Percentiles rank a stretch among this genome's conserved stretches.
These are phyloP conservation scores for Platynereis dumerilii DNA, from an alignment of 2,888 invertebrate species.

Conservation along the genomic window DNA sequence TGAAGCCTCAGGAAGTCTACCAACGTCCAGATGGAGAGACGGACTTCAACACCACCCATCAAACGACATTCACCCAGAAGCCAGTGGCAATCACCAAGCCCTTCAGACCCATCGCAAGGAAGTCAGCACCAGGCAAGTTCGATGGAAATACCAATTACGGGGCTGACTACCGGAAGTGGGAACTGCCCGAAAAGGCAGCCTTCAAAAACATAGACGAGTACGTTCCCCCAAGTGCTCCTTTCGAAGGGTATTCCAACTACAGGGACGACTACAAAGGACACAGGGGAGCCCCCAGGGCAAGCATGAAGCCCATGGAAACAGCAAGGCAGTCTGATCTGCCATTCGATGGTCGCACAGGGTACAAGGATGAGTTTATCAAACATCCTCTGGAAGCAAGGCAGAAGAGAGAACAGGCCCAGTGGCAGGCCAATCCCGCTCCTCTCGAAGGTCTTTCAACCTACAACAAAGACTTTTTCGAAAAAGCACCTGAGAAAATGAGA, in stretches of 20 bases:
- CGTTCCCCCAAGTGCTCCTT: slow-evolving; percentile 51
- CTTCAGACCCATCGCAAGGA: slow-evolving; percentile 26
- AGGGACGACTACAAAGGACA: slow-evolving; percentile 53
- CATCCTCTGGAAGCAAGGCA: slow-evolving; percentile 53
- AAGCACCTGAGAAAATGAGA: slow-evolving; percentile 37
- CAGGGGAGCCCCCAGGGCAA: slow-evolving; percentile 45
- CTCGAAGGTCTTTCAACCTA: slow-evolving; percentile 58
- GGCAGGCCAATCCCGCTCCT: slow-evolving; percentile 47
- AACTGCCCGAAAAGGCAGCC: slow-evolving; percentile 39
- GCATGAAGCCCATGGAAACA: slow-evolving; percentile 54
- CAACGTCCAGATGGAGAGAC: slow-evolving; percentile 50
- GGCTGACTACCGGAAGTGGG: slow-evolving; percentile 44
- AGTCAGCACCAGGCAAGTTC: slow-evolving; percentile 40
- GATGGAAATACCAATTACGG: slow-evolving; percentile 56
- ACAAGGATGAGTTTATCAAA: slow-evolving; percentile 55
- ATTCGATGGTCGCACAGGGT: slow-evolving; percentile 58
- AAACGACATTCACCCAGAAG: slow-evolving; percentile 48
- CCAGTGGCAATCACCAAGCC: slow-evolving; percentile 43
- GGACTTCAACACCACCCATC: slow-evolving; percentile 55
- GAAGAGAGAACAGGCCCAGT: slow-evolving; percentile 46
- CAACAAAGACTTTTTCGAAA: slow-evolving; percentile 47
- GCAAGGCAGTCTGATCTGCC: slow-evolving; percentile 53
- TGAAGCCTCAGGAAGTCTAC: slow-evolving; percentile 45
- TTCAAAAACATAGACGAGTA: slow-evolving; percentile 22
- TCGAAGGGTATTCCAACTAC: slow-evolving; percentile 60